A percentile compares a stretch with the other conserved stretches of the same genome.
Evolutionary conservation across 1,140 invertebrate genomes (phyloP).

Genomic region (Samia ricini): DNA sequence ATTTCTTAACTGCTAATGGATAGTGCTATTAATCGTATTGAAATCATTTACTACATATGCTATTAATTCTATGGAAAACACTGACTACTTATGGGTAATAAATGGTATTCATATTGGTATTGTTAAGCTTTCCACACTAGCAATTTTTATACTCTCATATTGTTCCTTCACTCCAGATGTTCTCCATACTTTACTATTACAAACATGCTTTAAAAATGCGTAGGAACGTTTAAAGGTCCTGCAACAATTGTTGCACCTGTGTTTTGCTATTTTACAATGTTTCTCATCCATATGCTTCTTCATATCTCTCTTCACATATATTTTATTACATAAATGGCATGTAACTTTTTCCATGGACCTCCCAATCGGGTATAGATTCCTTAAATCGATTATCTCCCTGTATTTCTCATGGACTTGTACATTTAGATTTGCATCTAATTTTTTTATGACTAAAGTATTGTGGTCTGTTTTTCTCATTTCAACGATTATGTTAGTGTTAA

Average conservation of each 20-base stretch:
- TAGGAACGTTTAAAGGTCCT: not conserved
- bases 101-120: not conserved
- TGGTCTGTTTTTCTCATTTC: slow-evolving; percentile 43
- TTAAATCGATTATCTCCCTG: slow-evolving; percentile 15
- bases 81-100: too few species aligned
- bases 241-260: not conserved
- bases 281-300: slow-evolving; percentile 35
- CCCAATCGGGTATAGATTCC: slow-evolving; percentile 16
- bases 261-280: slow-evolving; percentile 15
- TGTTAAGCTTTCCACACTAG: not conserved
- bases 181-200: not conserved
- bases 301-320: slow-evolving; percentile 24
- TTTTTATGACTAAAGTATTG: slow-evolving; percentile 37
- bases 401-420: slow-evolving; percentile 20
- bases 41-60: too few species aligned
- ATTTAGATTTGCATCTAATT: slow-evolving; percentile 16
- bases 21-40: too few species aligned
- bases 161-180: not conserved
- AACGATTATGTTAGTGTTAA: slow-evolving; percentile 35
- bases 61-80: too few species aligned
- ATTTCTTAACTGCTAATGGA: too few species aligned
- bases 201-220: not conserved
- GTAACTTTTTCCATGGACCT: not conserved
- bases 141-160: not conserved
- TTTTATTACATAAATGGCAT: slow-evolving; percentile 23